Conservation (phyloP, 64 coral and sea anemone species). For the Stichodactyla helianthus region DNA sequence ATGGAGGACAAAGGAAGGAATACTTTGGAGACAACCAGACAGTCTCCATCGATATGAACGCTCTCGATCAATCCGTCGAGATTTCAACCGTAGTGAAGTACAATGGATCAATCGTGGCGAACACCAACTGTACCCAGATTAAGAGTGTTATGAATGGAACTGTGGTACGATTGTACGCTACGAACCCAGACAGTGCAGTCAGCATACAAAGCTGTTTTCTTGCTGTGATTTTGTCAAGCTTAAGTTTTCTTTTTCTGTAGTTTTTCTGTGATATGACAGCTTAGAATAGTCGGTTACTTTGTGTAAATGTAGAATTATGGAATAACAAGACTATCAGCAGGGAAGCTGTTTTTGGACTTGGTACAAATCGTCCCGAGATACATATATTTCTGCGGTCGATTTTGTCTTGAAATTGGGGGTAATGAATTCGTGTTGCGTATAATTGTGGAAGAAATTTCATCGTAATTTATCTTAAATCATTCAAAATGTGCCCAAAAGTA, state of each 20-base stretch:
- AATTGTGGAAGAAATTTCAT: too few relatives aligned
- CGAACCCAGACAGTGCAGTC: slow-evolving; percentile 9
- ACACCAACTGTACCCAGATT: slow-evolving; percentile 15
- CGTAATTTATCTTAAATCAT: too few relatives aligned
- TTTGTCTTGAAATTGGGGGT: too few relatives aligned
- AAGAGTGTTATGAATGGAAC: slow-evolving; percentile 13
- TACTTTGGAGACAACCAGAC: not conserved
- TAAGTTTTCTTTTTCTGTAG: not conserved
- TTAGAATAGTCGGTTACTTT: not conserved
- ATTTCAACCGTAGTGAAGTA: not conserved
- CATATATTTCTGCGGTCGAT: too few relatives aligned
- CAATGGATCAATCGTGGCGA: slow-evolving; percentile 13
- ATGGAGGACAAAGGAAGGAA: not conserved
- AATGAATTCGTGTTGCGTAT: too few relatives aligned
- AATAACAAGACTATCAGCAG: too few relatives aligned
- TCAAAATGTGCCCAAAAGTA: too few relatives aligned
- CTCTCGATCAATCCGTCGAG: slow-evolving; percentile 5
- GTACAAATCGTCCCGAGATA: too few relatives aligned
- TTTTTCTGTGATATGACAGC: not conserved
- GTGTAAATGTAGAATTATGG: too few relatives aligned
- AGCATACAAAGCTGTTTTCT: not conserved
- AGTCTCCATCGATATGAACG: not conserved
- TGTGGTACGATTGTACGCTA: slow-evolving; percentile 22
- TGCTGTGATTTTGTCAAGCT: not conserved
- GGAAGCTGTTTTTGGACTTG: too few relatives aligned